A percentile compares a stretch with the other conserved stretches of the same genome.
These are phyloP conservation scores for Lomographa bimaculata DNA, from an alignment of 2,888 invertebrate genomes.

Conservation along the genomic window DNA sequence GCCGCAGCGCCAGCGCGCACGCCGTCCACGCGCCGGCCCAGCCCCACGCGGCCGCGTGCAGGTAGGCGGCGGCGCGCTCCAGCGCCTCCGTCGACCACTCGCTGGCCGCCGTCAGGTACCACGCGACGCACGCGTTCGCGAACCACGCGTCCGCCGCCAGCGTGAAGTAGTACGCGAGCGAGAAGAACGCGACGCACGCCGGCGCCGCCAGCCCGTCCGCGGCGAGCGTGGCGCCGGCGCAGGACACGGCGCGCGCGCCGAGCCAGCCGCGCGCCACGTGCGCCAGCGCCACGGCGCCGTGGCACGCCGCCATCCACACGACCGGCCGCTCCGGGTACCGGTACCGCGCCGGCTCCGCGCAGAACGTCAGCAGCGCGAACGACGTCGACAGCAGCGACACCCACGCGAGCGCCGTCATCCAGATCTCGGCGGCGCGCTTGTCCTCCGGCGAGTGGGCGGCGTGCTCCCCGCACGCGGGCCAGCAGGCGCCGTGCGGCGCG, in stretches of 20 bases:
- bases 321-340: conserved; percentile 97
- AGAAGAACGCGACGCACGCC: conserved; percentile 89
- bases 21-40: conserved; percentile 93
- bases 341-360: conserved; percentile 94
- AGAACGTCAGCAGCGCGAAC: conserved; percentile 93
- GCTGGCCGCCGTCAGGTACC: conserved; percentile 95
- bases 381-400: conserved; percentile 91
- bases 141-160: conserved; percentile 94
- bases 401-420: conserved; percentile 91
- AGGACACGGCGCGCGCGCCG: conserved; percentile 66
- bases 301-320: conserved; percentile 94
- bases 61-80: conserved; percentile 92
- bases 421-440: conserved; percentile 87
- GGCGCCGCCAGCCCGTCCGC: conserved; percentile 77
- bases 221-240: conserved; percentile 66
- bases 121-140: conserved; percentile 93
- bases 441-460: conserved; percentile 87
- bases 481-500: conserved; percentile 83
- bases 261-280: conserved; percentile 87
- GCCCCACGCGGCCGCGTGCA: conserved; percentile 95
- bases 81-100: conserved; percentile 97
- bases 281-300: conserved; percentile 90
- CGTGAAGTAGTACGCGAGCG: conserved; percentile 90
- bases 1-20: conserved; percentile 90
- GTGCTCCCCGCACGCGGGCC: conserved; percentile 87